These are phyloP conservation scores for Picathartes gymnocephalus DNA, from an alignment of 2,113 vertebrate species.

Conservation along the genomic window DNA sequence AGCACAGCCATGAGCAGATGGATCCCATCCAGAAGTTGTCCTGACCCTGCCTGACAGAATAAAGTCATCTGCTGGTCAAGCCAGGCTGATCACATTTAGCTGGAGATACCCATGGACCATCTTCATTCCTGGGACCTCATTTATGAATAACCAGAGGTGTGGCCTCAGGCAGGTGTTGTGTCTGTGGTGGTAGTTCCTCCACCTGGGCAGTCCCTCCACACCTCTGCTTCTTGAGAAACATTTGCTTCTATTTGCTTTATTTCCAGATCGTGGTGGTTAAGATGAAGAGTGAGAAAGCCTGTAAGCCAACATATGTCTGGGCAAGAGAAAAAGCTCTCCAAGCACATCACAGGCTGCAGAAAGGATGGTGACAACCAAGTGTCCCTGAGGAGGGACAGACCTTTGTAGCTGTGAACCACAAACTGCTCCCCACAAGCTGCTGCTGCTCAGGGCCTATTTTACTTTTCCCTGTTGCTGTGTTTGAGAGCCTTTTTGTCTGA, in stretches of 20 bases:
- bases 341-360: background rate
- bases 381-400: accelerated
- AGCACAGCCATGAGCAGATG: background rate
- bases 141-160: background rate
- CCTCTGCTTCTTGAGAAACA: background rate
- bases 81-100: background rate
- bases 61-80: background rate
- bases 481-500: constrained; percentile 13
- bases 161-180: background rate
- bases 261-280: background rate
- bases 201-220: background rate
- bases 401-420: background rate
- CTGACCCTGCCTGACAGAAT: background rate
- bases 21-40: background rate
- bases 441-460: background rate
- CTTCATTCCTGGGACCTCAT: background rate
- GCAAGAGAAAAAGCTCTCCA: background rate
- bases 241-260: background rate
- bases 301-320: background rate
- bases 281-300: background rate
- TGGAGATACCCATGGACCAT: background rate
- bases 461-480: background rate
- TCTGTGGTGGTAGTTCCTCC: background rate
- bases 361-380: background rate
- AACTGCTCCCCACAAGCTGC: background rate